Conservation (phyloP, 1,140 invertebrate genomes). For the Piezodorus guildinii region DNA sequence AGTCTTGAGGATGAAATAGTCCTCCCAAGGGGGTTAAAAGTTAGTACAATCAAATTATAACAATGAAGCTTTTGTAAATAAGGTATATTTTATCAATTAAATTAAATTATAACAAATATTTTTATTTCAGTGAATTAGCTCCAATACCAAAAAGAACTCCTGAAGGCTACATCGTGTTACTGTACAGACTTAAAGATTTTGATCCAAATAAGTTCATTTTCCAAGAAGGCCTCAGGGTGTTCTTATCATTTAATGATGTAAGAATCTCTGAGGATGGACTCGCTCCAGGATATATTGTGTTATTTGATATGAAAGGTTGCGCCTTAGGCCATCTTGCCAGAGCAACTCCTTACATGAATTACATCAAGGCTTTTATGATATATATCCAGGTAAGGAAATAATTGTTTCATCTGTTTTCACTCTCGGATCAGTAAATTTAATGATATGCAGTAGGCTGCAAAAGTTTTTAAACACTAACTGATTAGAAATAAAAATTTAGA, state of each 20-base stretch:
- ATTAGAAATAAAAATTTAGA: too few species aligned
- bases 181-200: constrained; percentile 44
- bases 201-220: constrained; percentile 49
- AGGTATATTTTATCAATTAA: too few species aligned
- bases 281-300: constrained; percentile 48
- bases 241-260: constrained; percentile 53
- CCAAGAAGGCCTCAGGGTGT: constrained; percentile 44
- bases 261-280: constrained; percentile 47
- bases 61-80: too few species aligned
- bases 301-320: constrained; percentile 54
- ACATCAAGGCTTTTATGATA: constrained; percentile 45
- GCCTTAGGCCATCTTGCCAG: constrained; percentile 46
- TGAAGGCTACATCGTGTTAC: constrained; percentile 46
- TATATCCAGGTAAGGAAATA: constrained; percentile 46
- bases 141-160: constrained; percentile 40
- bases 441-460: too few species aligned
- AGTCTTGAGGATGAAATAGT: too few species aligned
- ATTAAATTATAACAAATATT: not conserved
- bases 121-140: constrained; percentile 28
- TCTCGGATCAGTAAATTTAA: too few species aligned
- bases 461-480: too few species aligned
- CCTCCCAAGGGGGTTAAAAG: too few species aligned
- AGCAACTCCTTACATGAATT: constrained; percentile 39
- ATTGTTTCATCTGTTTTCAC: too few species aligned
- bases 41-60: too few species aligned